Conservation (phyloP, 2,888 invertebrate species). For the Caradrina kadenii region DNA sequence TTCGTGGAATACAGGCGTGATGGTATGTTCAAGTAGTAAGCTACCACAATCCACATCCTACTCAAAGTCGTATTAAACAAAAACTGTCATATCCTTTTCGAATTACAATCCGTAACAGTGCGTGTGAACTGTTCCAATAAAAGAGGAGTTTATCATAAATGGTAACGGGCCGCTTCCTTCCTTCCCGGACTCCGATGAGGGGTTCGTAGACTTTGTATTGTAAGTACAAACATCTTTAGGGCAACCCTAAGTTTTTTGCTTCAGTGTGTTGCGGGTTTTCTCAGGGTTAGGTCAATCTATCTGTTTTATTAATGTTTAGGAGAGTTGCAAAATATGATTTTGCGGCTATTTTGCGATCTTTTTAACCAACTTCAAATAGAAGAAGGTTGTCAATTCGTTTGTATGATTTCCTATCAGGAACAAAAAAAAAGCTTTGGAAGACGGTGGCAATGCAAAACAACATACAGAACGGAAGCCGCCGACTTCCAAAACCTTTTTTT, state of each 20-base stretch:
- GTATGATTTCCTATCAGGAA: no score
- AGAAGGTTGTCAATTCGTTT: no score
- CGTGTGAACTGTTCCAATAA: constrained; percentile 71
- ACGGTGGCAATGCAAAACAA: no score
- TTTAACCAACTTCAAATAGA: no score
- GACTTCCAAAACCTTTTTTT: no score
- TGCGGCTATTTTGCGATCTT: no score
- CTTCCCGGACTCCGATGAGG: constrained; percentile 47
- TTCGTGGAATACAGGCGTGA: no score
- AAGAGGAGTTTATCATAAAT: constrained; percentile 45
- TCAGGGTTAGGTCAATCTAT: constrained; percentile 39
- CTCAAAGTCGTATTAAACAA: constrained; percentile 35
- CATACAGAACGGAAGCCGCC: no score
- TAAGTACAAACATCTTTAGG: constrained; percentile 44
- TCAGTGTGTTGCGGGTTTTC: constrained; percentile 36
- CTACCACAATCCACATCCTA: constrained; percentile 17
- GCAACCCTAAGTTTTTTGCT: constrained; percentile 43
- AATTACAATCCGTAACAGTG: constrained; percentile 50
- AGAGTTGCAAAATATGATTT: neutral
- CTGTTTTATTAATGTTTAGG: neutral
- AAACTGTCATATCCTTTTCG: constrained; percentile 58
- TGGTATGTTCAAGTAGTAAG: constrained; percentile 1
- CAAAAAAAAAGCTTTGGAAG: no score
- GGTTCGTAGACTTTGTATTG: constrained; percentile 35
- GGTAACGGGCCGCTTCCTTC: constrained; percentile 72